Conservation (phyloP, 2,113 vertebrate genomes). For the Phalacrocorax pelagicus region DNA sequence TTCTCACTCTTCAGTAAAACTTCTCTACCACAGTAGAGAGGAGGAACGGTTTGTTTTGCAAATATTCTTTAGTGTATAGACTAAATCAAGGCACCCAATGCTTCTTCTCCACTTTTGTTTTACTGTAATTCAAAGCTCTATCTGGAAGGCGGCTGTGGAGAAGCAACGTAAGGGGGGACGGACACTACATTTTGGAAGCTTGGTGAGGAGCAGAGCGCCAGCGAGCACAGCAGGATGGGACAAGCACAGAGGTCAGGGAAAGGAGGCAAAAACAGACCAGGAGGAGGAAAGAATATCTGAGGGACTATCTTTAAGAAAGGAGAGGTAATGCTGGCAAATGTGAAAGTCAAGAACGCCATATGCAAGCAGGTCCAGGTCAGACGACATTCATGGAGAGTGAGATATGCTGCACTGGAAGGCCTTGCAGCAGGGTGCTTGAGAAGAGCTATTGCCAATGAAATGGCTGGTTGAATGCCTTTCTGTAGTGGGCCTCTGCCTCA, state of each 20-base stretch:
- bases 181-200: not conserved
- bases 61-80: not conserved
- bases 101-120: not conserved
- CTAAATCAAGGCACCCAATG: not conserved
- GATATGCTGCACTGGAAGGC: rapidly evolving
- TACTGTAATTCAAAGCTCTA: not conserved
- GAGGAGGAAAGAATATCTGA: not conserved
- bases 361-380: not conserved
- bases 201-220: not conserved
- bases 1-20: not conserved
- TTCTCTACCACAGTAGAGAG: not conserved
- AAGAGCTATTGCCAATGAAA: not conserved
- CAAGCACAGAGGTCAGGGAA: not conserved
- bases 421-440: not conserved
- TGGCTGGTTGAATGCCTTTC: not conserved
- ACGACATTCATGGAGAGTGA: rapidly evolving
- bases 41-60: not conserved
- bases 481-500: not conserved
- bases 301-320: not conserved
- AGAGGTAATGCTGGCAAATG: not conserved
- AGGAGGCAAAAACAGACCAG: not conserved
- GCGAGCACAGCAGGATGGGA: not conserved
- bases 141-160: not conserved
- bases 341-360: not conserved
- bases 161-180: not conserved